Percentiles rank a stretch among this genome's conserved stretches.
phyloP scores from a whole-genome alignment of 2,888 invertebrate genomes.

The Cyclophora punctaria region DNA sequence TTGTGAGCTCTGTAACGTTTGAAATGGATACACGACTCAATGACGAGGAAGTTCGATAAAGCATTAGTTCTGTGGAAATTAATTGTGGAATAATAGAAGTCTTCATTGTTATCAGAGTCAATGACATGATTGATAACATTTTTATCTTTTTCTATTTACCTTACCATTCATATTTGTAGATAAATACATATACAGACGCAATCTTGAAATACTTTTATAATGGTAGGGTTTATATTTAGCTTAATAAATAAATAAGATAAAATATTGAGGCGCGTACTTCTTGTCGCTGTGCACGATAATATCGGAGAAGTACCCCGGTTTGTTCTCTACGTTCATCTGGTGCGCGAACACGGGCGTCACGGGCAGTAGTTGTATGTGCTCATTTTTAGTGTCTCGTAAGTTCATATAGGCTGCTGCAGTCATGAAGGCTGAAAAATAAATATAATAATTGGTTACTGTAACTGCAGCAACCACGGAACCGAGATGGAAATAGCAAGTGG shows the following conservation, averaged over 20 bases:
- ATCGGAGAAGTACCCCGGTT: conserved; percentile 77
- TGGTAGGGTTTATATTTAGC: too few species aligned
- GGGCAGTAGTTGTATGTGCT: conserved; percentile 65
- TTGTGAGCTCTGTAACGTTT: conserved; percentile 62
- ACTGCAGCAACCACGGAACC: too few species aligned
- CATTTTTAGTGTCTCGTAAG: conserved; percentile 50
- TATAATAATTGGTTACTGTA: too few species aligned
- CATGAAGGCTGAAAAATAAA: conserved; percentile 69
- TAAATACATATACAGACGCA: too few species aligned
- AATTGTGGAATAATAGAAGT: conserved; percentile 52
- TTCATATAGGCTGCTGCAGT: conserved; percentile 72
- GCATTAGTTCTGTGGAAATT: conserved; percentile 35
- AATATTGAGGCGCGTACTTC: conserved; percentile 47
- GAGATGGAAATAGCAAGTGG: too few species aligned
- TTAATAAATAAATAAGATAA: neutral
- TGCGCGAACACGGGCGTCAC: conserved; percentile 76
- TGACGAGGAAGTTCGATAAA: conserved; percentile 19
- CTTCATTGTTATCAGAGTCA: conserved; percentile 34
- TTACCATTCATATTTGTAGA: neutral
- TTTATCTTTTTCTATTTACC: conserved; percentile 52
- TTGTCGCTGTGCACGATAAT: conserved; percentile 76
- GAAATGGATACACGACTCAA: too few species aligned
- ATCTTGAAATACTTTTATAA: too few species aligned
- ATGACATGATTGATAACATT: conserved; percentile 63
- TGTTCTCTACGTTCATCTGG: conserved; percentile 67